Evolutionary conservation across 2,113 vertebrate genomes (phyloP), one percentile per base, ranked within the genome.

Genomic region (Hemicordylus capensis): DNA sequence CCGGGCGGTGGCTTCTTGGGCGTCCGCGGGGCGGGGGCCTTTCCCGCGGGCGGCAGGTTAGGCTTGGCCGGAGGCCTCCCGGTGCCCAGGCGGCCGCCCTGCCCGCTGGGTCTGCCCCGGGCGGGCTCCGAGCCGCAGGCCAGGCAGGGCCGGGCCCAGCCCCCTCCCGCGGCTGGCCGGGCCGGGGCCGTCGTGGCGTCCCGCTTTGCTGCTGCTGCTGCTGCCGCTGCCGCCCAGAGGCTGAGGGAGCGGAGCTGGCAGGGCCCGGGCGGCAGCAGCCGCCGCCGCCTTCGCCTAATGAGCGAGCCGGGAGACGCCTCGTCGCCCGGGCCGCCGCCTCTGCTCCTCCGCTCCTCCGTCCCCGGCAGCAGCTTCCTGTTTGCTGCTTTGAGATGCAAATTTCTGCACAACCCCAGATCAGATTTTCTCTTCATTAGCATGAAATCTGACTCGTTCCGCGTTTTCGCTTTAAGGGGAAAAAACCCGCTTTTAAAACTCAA

Each of bases 321-420:
- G 12, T 12, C 6, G 48, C 48, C 48, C 48, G n/a, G n/a, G 80
- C 76, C 83, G 84, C 91, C 90, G 87, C 88, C 22, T 83, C 1
- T 91, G 92, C 89, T 82, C 91, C 44, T 26, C n/a, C n/a, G n/a
- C n/a, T n/a, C 74, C 89, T 88, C 88, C 91, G 85, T 90, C 93
- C 91, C 92, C 88, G 67, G 85, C 88, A 28, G 76, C 90, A 8
- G 48, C 91, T 93, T 91, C 92, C 93, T 94, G 91, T 93, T 93
- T 93, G 86, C 88, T 85, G 91, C 93, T 94, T 94, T 94, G 89
- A 94, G 89, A 95, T 94, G 93, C 94, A 94, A 95, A 94, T 94
- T 94, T 93, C 85, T 93, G 92, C 91, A 93, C 90, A 91, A 90
- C 78, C 88, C 92, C 87, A 88, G 46, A 92, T 91, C 91, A 90